These are phyloP conservation scores for Melanostoma scalare DNA, from an alignment of 2,888 invertebrate species.

Conservation along the genomic window DNA sequence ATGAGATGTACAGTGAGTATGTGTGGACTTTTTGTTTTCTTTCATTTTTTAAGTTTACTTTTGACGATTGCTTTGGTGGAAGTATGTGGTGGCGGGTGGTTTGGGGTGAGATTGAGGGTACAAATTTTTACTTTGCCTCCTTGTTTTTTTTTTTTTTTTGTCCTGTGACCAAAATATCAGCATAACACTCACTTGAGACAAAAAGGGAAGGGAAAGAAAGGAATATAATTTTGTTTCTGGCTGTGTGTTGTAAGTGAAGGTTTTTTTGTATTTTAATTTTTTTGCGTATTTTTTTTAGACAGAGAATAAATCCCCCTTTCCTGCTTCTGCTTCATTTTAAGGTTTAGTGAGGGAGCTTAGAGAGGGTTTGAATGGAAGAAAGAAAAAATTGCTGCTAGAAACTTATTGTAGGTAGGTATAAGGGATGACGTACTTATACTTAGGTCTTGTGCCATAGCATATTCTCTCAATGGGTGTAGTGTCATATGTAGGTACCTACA, in stretches of 20 bases:
- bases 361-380: not conserved
- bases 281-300: slow-evolving; percentile 36
- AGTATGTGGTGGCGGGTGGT: slow-evolving; percentile 47
- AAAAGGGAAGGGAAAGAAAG: slow-evolving; percentile 18
- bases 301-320: slow-evolving; percentile 25
- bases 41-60: slow-evolving; percentile 66
- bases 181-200: slow-evolving; percentile 66
- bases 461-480: slow-evolving; percentile 51
- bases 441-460: slow-evolving; percentile 18
- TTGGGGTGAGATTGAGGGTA: slow-evolving; percentile 42
- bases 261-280: slow-evolving; percentile 69
- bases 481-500: slow-evolving; percentile 52
- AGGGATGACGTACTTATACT: slow-evolving; percentile 14
- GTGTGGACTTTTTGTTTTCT: slow-evolving; percentile 44
- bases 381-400: slow-evolving; percentile 5
- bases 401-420: slow-evolving; percentile 22
- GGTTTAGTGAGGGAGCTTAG: not conserved
- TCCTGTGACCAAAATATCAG: slow-evolving; percentile 70
- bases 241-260: slow-evolving; percentile 52
- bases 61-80: slow-evolving; percentile 64
- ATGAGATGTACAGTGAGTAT: slow-evolving; percentile 29
- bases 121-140: slow-evolving; percentile 46
- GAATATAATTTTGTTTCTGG: slow-evolving; percentile 32
- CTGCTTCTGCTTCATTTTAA: slow-evolving; percentile 39
- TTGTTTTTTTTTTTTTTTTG: slow-evolving; percentile 19